A percentile compares a stretch with the other conserved stretches of the same genome.
These are phyloP conservation scores for Tinea trinotella DNA, from an alignment of 2,888 invertebrate genomes.

Conservation along the genomic window DNA sequence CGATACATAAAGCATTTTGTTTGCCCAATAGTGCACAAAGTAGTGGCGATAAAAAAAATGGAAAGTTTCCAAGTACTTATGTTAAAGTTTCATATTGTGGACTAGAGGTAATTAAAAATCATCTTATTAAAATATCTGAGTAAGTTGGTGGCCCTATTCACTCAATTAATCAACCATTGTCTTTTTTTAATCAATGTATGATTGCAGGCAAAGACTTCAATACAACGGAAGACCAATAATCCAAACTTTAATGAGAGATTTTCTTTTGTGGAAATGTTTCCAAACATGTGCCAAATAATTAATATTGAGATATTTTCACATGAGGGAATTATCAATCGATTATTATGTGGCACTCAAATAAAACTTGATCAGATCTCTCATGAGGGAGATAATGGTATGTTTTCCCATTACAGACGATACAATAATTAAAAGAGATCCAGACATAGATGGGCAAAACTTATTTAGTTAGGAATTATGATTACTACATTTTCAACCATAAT, in stretches of 20 bases:
- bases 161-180: too few relatives aligned
- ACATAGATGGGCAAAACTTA: too few relatives aligned
- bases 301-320: conserved; percentile 73
- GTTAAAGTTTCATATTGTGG: conserved; percentile 49
- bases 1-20: conserved; percentile 66
- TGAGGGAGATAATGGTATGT: conserved; percentile 55
- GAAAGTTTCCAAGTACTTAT: conserved; percentile 43
- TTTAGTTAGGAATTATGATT: too few relatives aligned
- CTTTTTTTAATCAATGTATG: conserved; percentile 19
- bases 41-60: conserved; percentile 32
- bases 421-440: too few relatives aligned
- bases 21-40: conserved; percentile 33
- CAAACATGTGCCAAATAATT: conserved; percentile 82
- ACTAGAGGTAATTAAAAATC: conserved; percentile 37
- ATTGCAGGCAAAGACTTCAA: conserved; percentile 75
- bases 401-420: too few relatives aligned
- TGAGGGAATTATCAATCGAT: conserved; percentile 54
- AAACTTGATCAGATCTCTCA: conserved; percentile 44
- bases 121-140: too few relatives aligned
- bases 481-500: too few relatives aligned
- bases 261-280: conserved; percentile 85
- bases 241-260: conserved; percentile 86
- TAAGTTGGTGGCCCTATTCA: too few relatives aligned
- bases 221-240: conserved; percentile 71
- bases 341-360: conserved; percentile 36